Base-by-base conservation (phyloP, 2,888 invertebrate species). In the Morpho achilles region DNA sequence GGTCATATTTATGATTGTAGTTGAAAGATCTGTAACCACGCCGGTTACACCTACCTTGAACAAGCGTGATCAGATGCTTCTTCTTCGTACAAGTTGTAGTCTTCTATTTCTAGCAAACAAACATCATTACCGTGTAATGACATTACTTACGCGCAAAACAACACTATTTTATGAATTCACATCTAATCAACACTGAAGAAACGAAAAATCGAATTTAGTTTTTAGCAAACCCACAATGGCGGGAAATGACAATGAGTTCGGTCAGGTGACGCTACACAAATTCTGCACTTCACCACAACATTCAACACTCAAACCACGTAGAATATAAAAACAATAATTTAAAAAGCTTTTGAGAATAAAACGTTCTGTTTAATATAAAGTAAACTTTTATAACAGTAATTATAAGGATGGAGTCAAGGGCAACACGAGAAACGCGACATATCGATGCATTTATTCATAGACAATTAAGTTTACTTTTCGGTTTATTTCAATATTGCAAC, bases 181-280 rank as follows among this genome's bases (percentile, higher is more conserved):
- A 86, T 86, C 69, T 75, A 86, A 77, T 74, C 67, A 59, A 63
- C 64, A 63, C 63, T 63, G 59, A 9, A 62, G 55, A 60, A 61
- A 58, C 56, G 55, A 54, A 63, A 77, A 76, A 72, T 71, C 68
- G 63, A 71, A 72, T 68, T 72, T 74, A 75, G 64, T 77, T 77
- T 32, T 72, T 75, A 76, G 76, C 79, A 81, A 75, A 79, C 75
- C 86, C 87, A 90, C 91, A 91, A 91, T 91, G 91, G 91, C 91
- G 91, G 91, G 91, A 91, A 91, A 91, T 89, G 90, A 91, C 91
- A 90, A 90, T 87, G 88, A 87, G 83, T 75, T 75, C 84, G 76
- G 89, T 90, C 90, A 90, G 90, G 89, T 90, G 91, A 91, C 91
- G 91, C 91, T 82, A 82, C 77, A 79, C 78, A 72, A 79, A 77